These are phyloP conservation scores for Gallinago media DNA, from an alignment of 2,113 vertebrate species.

Conservation along the genomic window DNA sequence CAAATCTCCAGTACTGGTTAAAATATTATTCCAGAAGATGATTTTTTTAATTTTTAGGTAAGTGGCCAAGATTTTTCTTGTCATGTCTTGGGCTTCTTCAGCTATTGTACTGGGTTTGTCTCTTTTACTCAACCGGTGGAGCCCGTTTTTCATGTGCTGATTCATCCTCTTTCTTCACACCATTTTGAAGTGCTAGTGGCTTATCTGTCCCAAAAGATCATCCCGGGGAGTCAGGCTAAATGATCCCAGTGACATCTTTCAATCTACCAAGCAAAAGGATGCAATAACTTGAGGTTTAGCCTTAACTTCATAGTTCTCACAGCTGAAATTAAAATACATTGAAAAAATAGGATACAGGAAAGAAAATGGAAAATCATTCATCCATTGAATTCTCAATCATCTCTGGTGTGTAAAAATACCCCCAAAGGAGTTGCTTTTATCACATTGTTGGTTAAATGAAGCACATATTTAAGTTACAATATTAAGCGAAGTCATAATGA, in stretches of 20 bases:
- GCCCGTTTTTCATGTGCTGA: not conserved
- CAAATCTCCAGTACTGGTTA: not conserved
- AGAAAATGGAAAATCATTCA: not conserved
- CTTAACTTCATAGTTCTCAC: not conserved
- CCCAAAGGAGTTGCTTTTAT: conserved; percentile 7
- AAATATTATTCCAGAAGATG: not conserved
- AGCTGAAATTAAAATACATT: not conserved
- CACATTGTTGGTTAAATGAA: conserved; percentile 3
- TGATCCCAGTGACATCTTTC: not conserved
- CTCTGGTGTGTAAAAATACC: not conserved
- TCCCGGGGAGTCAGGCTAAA: not conserved
- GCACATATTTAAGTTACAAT: conserved; percentile 20
- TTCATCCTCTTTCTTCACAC: not conserved
- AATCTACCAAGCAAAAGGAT: not conserved
- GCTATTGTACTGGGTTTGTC: not conserved
- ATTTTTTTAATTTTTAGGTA: not conserved
- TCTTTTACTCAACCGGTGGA: not conserved
- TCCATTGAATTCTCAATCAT: not conserved
- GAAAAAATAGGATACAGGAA: not conserved
- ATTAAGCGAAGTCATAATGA: conserved; percentile 18
- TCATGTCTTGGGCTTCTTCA: not conserved
- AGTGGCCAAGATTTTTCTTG: not conserved
- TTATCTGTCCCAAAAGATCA: not conserved
- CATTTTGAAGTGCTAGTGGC: not conserved
- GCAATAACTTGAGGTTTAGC: not conserved